Base-by-base conservation (phyloP, 2,888 invertebrate genomes). In the Fragum fragum region DNA sequence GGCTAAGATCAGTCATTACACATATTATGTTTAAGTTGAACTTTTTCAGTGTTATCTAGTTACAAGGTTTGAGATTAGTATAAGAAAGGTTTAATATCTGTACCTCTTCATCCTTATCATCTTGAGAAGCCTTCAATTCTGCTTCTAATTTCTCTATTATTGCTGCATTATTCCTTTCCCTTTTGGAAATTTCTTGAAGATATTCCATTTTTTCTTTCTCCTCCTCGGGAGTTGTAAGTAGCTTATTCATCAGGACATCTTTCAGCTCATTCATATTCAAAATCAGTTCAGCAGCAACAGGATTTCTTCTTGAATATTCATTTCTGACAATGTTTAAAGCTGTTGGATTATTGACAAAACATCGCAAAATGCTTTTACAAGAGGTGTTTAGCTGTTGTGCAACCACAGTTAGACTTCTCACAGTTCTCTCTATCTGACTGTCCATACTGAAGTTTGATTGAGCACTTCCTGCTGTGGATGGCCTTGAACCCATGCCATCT, bases 201-300 rank as follows among this genome's bases (percentile, higher is more conserved):
- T 93, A 94, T 28, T 89, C 89, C 81, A 91, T 90, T 71, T 92
- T 90, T 76, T 94, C 94, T 32, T 87, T 88, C 71, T 94, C 93
- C 85, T 94, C 94, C 47, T 92, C 89, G 6, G 94, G 94, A 1
- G 94, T 94, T 26, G 94, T 94, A 76, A 94, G 89, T 63, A 94
- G 81, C 74, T 92, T 92, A 39, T 89, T 89, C 89, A 93, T 88
- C 28, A 94, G 79, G 42, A 94, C 92, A 66, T 93, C 94, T 73
- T 89, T 89, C 59, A 94, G 86, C 78, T 93, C 93, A 63, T 89
- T 87, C 89, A 94, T 81, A 61, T 87, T 85, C 3, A 29, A 69
- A n/a, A 92, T 82, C 69, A 93, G 76, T 6, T 83, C 76, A 66
- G 84, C 76, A 36, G 88, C 83, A 14, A 77, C 79, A 9, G 73